These are phyloP conservation scores for Catocala fraxini DNA, from an alignment of 2,888 invertebrate genomes.

Conservation along the genomic window DNA sequence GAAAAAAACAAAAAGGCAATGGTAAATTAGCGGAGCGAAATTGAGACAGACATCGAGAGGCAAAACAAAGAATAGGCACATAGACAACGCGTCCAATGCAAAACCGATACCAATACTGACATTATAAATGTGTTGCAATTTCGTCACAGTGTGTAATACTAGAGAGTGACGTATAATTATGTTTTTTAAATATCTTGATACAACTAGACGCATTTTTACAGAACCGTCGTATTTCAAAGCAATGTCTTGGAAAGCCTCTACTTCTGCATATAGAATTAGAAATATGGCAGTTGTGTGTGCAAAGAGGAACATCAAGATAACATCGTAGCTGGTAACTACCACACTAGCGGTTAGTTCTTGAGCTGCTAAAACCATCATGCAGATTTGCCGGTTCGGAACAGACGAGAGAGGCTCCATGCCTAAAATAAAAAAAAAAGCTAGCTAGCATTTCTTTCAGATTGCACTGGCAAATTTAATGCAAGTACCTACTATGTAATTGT, in stretches of 20 bases:
- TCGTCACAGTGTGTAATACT: constrained; percentile 49
- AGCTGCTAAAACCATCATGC: constrained; percentile 47
- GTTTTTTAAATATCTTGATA: constrained; percentile 44
- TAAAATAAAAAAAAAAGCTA: constrained; percentile 29
- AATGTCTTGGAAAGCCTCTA: constrained; percentile 37
- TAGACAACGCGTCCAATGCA: constrained; percentile 48
- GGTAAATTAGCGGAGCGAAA: constrained; percentile 51
- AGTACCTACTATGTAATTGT: no score
- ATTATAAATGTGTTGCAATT: constrained; percentile 53
- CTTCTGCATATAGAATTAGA: constrained; percentile 52
- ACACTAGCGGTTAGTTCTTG: constrained; percentile 54
- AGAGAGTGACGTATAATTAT: constrained; percentile 48
- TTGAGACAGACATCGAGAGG: constrained; percentile 53
- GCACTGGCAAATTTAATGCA: no score
- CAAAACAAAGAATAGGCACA: constrained; percentile 57
- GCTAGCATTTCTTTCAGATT: background rate
- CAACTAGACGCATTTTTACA: constrained; percentile 21
- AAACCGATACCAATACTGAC: constrained; percentile 52
- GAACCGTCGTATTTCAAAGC: constrained; percentile 25
- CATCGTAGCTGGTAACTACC: constrained; percentile 50
- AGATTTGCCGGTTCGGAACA: constrained; percentile 51
- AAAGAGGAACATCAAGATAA: constrained; percentile 53
- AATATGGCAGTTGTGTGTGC: constrained; percentile 57
- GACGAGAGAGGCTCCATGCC: constrained; percentile 49
- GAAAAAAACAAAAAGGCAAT: constrained; percentile 55